Evolutionary conservation across 2,888 invertebrate genomes (phyloP).

Genomic region (Lamellibrachia satsuma): DNA sequence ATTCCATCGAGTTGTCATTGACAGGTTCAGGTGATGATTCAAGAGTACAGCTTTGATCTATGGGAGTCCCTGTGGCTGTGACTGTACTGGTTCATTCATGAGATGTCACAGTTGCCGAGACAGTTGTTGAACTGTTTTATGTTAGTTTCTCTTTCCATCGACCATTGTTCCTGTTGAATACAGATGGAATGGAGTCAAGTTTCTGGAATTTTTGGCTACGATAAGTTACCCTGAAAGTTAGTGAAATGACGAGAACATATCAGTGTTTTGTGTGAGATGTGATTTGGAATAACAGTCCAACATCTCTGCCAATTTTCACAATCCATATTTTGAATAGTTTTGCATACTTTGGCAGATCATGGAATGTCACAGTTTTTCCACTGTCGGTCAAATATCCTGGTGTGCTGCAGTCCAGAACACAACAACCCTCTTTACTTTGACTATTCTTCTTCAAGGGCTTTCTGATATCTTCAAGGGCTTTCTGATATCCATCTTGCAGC

Average conservation of each 20-base stretch:
- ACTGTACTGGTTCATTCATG: background rate
- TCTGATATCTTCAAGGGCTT: no score
- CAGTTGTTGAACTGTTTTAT: slow-evolving; percentile 8
- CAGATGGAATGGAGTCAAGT: background rate
- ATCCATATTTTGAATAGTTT: background rate
- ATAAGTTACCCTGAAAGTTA: background rate
- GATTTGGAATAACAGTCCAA: background rate
- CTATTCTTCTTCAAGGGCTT: no score
- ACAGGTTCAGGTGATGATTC: background rate
- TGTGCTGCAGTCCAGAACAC: background rate
- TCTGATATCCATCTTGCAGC: no score
- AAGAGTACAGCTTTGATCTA: background rate
- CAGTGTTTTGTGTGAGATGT: background rate
- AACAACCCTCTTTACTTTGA: no score
- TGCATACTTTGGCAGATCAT: background rate
- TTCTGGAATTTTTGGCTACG: slow-evolving; percentile 6
- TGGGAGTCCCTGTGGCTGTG: background rate
- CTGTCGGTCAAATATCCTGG: background rate
- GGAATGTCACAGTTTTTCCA: background rate
- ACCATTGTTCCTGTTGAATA: slow-evolving; percentile 21
- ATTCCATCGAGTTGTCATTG: background rate
- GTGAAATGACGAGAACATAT: slow-evolving; percentile 28
- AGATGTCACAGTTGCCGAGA: background rate
- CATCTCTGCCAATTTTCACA: background rate
- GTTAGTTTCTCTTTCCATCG: background rate